phyloP scores from a whole-genome alignment of 2,113 vertebrate genomes.

The Tachysurus fulvidraco region DNA sequence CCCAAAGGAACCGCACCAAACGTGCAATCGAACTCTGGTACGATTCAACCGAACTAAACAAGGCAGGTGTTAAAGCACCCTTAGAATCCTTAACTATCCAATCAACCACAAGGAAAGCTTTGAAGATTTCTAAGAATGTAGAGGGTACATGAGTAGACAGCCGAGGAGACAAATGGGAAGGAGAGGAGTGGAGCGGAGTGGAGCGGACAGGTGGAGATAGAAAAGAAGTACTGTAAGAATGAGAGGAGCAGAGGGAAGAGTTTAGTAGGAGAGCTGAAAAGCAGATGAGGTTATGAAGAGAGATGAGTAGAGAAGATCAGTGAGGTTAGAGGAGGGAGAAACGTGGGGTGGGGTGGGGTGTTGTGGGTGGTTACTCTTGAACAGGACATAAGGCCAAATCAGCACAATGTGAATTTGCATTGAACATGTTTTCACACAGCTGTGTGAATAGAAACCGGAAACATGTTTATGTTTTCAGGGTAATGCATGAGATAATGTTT shows the following conservation, averaged over 20 bases:
- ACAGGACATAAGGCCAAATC: neutral
- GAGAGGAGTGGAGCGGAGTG: no score
- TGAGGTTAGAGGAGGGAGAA: neutral
- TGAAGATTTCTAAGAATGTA: neutral
- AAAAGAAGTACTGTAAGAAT: neutral
- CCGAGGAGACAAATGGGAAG: neutral
- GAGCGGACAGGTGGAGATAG: neutral
- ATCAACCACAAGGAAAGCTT: neutral
- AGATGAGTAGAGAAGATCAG: neutral
- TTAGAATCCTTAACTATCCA: neutral
- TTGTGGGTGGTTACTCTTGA: neutral
- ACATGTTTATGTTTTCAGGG: neutral
- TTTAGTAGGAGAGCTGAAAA: neutral
- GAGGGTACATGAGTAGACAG: neutral
- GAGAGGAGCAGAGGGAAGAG: neutral
- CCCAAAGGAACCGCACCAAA: no score
- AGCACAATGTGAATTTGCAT: slow-evolving; percentile 22
- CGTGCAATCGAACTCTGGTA: no score
- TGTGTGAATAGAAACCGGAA: neutral
- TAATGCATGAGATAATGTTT: neutral
- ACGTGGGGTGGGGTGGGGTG: neutral
- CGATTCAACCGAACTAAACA: no score
- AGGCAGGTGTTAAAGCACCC: no score
- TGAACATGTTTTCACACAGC: neutral
- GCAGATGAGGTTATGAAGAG: neutral